Percentiles rank a stretch among this genome's conserved stretches.
Conservation (phyloP, 2,797 vertebrate species). For the Amblyopsis hoosieri region DNA sequence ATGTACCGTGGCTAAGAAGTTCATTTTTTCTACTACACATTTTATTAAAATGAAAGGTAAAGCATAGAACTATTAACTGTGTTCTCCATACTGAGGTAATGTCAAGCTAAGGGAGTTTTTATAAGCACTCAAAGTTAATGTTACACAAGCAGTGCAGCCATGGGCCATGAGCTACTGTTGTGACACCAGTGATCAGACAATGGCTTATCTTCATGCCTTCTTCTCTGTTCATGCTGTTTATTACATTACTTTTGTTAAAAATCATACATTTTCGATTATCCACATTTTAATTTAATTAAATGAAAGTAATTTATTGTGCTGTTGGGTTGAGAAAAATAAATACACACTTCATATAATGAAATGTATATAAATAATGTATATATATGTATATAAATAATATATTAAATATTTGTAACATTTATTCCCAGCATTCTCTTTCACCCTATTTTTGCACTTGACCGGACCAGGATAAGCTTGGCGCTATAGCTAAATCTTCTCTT, state of each 20-base stretch:
- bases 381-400: too few relatives aligned
- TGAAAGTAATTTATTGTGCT: neutral
- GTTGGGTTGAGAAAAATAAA: neutral
- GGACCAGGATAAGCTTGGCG: slow-evolving; percentile 17
- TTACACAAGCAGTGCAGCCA: slow-evolving; percentile 60
- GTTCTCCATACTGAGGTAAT: slow-evolving; percentile 63
- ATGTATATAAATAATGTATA: too few relatives aligned
- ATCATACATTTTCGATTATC: neutral
- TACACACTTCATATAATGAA: neutral
- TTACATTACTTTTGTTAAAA: slow-evolving; percentile 17
- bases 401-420: too few relatives aligned
- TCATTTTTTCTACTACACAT: too few relatives aligned
- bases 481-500: slow-evolving; percentile 32
- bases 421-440: neutral
- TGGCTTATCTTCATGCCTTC: slow-evolving; percentile 5
- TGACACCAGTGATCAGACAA: slow-evolving; percentile 34
- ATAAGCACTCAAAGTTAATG: slow-evolving; percentile 63
- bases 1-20: too few relatives aligned
- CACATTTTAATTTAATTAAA: neutral
- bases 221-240: slow-evolving; percentile 24
- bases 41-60: neutral
- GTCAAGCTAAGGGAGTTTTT: slow-evolving; percentile 58
- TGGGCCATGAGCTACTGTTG: slow-evolving; percentile 60
- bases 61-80: slow-evolving; percentile 39
- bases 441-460: slow-evolving; percentile 18